Evolutionary conservation across 2,113 vertebrate genomes (phyloP).

Genomic region (Cariama cristata): DNA sequence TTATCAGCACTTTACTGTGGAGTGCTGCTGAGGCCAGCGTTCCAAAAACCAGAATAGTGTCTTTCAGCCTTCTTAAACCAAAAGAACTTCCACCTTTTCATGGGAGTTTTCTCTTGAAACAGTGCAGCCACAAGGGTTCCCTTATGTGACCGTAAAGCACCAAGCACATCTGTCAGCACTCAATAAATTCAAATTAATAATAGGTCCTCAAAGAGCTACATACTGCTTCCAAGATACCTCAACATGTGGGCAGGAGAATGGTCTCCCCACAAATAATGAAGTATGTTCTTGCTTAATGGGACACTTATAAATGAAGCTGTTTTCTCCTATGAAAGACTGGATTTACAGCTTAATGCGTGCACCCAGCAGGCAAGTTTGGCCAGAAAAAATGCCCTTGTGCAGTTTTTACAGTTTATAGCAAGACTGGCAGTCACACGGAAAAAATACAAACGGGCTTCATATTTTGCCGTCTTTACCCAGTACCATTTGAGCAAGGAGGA

Average conservation of each 20-base stretch:
- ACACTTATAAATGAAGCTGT: constrained; percentile 16
- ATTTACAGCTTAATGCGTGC: not conserved
- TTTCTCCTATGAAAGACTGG: constrained; percentile 30
- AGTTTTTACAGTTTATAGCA: not conserved
- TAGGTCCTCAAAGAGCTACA: constrained; percentile 30
- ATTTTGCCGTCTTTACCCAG: not conserved
- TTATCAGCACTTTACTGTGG: not conserved
- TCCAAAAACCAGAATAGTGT: not conserved
- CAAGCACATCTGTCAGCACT: constrained; percentile 43
- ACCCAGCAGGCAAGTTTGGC: not conserved
- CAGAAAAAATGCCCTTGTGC: not conserved
- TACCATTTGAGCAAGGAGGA: not conserved
- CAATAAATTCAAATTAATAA: constrained; percentile 59
- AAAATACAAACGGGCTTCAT: not conserved
- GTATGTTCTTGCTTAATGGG: constrained; percentile 2
- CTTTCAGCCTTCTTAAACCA: constrained; percentile 16
- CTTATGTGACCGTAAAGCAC: constrained; percentile 26
- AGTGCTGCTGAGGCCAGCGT: not conserved
- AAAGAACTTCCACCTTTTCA: not conserved
- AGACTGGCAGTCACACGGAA: not conserved
- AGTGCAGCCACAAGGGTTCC: constrained; percentile 37
- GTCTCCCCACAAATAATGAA: constrained; percentile 14
- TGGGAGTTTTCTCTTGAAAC: constrained; percentile 27
- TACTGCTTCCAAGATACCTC: constrained; percentile 32
- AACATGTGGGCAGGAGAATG: constrained; percentile 9